These are phyloP conservation scores for Eilema sororculum DNA, from an alignment of 2,888 invertebrate species.

Conservation along the genomic window DNA sequence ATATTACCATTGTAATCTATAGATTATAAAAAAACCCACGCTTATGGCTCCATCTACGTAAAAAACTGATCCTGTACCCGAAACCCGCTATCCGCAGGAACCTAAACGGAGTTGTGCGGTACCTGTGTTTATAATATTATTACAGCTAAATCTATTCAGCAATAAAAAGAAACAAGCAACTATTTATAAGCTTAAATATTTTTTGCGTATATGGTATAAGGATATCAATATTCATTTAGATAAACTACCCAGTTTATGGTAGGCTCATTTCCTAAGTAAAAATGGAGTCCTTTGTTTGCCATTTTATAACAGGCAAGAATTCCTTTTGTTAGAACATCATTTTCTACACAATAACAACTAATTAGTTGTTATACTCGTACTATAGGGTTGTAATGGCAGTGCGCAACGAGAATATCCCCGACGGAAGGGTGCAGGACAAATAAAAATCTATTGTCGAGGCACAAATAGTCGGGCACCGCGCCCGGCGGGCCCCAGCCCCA, in stretches of 20 bases:
- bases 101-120: too few relatives aligned
- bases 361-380: conserved; percentile 28
- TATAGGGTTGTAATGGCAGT: conserved; percentile 20
- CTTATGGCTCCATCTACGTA: too few relatives aligned
- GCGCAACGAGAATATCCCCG: conserved; percentile 11
- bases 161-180: not conserved
- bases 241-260: not conserved
- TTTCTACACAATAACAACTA: conserved; percentile 17
- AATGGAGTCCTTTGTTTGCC: not conserved
- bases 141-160: not conserved
- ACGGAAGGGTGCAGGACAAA: conserved; percentile 41
- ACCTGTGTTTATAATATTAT: not conserved
- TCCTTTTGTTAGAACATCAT: too few relatives aligned
- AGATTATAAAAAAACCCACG: too few relatives aligned
- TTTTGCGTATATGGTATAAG: not conserved
- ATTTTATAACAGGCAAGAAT: not conserved
- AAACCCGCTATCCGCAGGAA: not conserved
- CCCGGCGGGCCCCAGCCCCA: conserved; percentile 8
- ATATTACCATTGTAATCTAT: too few relatives aligned
- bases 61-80: too few relatives aligned
- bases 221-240: not conserved
- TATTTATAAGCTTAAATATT: not conserved
- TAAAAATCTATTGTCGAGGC: conserved; percentile 47
- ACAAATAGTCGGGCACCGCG: conserved; percentile 20
- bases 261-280: too few relatives aligned